Evolutionary conservation across 2,113 vertebrate genomes (phyloP).

Genomic region (Scatophagus argus): DNA sequence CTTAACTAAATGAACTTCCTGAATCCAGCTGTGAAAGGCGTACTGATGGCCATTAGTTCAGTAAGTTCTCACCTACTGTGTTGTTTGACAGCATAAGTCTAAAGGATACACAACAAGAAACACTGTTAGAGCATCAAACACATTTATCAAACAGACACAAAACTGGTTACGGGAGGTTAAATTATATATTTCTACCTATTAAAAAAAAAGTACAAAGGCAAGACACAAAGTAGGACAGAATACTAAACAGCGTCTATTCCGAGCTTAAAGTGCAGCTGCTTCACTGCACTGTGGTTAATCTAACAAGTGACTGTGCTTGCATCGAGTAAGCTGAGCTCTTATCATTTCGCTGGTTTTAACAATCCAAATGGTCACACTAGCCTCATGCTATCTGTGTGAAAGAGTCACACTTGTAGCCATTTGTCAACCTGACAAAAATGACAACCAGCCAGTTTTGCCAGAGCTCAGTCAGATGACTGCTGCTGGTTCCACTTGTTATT

Average conservation of each 20-base stretch:
- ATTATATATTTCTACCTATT: slow-evolving; percentile 21
- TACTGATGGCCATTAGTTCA: slow-evolving; percentile 3
- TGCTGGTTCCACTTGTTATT: slow-evolving; percentile 11
- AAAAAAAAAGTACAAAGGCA: slow-evolving; percentile 39
- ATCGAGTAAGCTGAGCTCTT: slow-evolving; percentile 1
- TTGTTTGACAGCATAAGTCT: slow-evolving; percentile 17
- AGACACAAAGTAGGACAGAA: slow-evolving; percentile 52
- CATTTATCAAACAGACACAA: slow-evolving; percentile 47
- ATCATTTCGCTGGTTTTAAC: slow-evolving; percentile 1
- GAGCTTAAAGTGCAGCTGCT: slow-evolving; percentile 22
- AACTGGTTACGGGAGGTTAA: slow-evolving; percentile 36
- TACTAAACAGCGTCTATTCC: slow-evolving; percentile 46
- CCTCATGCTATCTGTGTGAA: slow-evolving; percentile 16
- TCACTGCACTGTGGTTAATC: slow-evolving; percentile 20
- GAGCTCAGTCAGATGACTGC: slow-evolving; percentile 23
- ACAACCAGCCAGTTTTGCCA: slow-evolving; percentile 26
- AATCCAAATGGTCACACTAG: slow-evolving; percentile 12
- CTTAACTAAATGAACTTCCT: slow-evolving; percentile 7
- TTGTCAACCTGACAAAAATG: slow-evolving; percentile 51
- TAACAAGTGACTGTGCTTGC: slow-evolving; percentile 9
- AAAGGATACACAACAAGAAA: not conserved
- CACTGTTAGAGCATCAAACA: slow-evolving; percentile 14
- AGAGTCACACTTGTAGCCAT: slow-evolving; percentile 30
- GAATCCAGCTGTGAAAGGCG: not conserved
- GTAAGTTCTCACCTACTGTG: slow-evolving; percentile 13